Percentiles rank a stretch among this genome's conserved stretches.
Evolutionary conservation across 2,888 invertebrate species (phyloP).

Genomic region (Acholoe squamosa): DNA sequence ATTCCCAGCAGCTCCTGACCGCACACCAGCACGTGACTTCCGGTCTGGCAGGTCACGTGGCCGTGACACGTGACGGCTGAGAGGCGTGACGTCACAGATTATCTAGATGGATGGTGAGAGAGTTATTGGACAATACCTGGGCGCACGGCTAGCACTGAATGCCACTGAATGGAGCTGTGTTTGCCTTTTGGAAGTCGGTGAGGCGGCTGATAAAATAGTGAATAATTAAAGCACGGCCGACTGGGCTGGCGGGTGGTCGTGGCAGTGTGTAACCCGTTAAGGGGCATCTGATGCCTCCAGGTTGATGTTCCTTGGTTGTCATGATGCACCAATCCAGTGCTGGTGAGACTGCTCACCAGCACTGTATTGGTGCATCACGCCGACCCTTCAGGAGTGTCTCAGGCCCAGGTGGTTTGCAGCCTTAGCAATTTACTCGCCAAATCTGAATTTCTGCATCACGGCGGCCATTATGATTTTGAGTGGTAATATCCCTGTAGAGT

Average conservation of each 20-base stretch:
- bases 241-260: background rate
- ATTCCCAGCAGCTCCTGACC: too few species aligned
- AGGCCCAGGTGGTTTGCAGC: background rate
- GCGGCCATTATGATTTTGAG: too few species aligned
- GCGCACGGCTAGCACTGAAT: background rate
- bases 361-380: too few species aligned
- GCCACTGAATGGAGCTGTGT: conserved; percentile 12
- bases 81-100: conserved; percentile 6
- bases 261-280: background rate
- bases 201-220: conserved; percentile 33
- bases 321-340: too few species aligned
- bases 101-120: conserved; percentile 12
- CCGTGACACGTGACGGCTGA: background rate
- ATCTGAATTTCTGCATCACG: too few species aligned
- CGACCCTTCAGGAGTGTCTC: background rate
- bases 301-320: too few species aligned
- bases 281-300: background rate
- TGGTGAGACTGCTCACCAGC: too few species aligned
- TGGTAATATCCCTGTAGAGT: too few species aligned
- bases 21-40: conserved; percentile 21
- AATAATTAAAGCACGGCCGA: conserved; percentile 21
- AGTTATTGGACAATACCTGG: conserved; percentile 30
- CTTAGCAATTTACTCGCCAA: background rate
- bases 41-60: too few species aligned
- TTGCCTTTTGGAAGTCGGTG: conserved; percentile 38